Percentiles rank a stretch among this genome's conserved stretches.
Conservation (phyloP, 2,797 vertebrate genomes). For the Harpagifer antarcticus region DNA sequence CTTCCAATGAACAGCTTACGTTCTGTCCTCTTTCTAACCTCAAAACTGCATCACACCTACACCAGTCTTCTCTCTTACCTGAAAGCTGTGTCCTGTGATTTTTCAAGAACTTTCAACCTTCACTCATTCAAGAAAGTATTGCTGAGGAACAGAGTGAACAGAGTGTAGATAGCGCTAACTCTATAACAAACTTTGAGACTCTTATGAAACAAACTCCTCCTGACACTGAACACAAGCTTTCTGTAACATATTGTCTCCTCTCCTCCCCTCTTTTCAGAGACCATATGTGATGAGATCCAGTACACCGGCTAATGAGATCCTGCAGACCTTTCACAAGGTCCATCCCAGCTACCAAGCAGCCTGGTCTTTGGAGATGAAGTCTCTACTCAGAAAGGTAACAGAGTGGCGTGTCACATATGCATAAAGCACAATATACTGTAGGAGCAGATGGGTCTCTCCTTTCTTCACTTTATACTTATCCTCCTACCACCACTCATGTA, state of each 20-base stretch:
- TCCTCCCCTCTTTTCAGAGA: conserved; percentile 83
- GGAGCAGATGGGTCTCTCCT: not conserved
- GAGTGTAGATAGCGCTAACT: conserved; percentile 9
- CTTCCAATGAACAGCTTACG: not conserved
- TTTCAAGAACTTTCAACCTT: conserved; percentile 25
- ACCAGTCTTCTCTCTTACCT: conserved; percentile 1
- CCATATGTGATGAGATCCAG: conserved; percentile 94
- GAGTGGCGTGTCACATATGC: not conserved
- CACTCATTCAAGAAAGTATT: conserved; percentile 10
- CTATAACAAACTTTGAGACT: conserved; percentile 32
- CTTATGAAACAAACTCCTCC: conserved; percentile 34
- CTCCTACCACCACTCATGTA: not conserved
- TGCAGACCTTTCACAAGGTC: conserved; percentile 88
- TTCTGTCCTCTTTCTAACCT: conserved; percentile 38
- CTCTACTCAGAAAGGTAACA: conserved; percentile 88
- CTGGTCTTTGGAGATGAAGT: conserved; percentile 93
- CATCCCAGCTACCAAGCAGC: conserved; percentile 89
- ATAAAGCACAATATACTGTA: not conserved
- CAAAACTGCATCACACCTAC: not conserved
- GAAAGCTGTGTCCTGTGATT: conserved; percentile 17
- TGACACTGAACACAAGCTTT: conserved; percentile 11
- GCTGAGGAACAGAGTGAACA: conserved; percentile 1
- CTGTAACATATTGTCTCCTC: conserved; percentile 16
- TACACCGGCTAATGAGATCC: conserved; percentile 88
- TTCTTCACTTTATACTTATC: not conserved